Evolutionary conservation across 1,140 invertebrate genomes (phyloP).

Genomic region (Littorina saxatilis): DNA sequence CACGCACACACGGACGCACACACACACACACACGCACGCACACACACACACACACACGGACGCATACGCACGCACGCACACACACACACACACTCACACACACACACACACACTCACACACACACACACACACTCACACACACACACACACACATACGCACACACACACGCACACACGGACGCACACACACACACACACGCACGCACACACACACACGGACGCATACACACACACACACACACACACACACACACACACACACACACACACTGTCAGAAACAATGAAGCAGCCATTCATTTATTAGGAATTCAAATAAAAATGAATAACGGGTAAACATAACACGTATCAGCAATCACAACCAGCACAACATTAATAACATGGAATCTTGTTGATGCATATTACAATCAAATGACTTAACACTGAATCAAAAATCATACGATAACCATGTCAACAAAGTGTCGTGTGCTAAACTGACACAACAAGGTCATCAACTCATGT

Average conservation of each 20-base stretch:
- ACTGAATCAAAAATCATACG: too few species aligned
- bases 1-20: background rate
- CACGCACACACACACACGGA: background rate
- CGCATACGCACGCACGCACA: too few species aligned
- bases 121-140: slow-evolving; percentile 19
- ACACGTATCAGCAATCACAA: too few species aligned
- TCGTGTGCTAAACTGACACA: too few species aligned
- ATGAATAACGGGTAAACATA: too few species aligned
- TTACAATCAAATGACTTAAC: too few species aligned
- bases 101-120: background rate
- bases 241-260: slow-evolving; percentile 7
- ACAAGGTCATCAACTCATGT: too few species aligned
- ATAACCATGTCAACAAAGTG: too few species aligned
- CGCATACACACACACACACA: background rate
- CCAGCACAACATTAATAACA: too few species aligned
- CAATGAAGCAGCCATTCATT: background rate
- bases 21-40: background rate
- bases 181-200: background rate
- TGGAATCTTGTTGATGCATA: too few species aligned
- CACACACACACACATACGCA: background rate
- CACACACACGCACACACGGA: background rate
- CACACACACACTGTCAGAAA: background rate
- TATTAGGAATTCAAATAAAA: background rate
- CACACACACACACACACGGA: too few species aligned
- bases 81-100: too few species aligned